phyloP scores from a whole-genome alignment of 2,888 invertebrate species.

The Opisthograptis luteolata region DNA sequence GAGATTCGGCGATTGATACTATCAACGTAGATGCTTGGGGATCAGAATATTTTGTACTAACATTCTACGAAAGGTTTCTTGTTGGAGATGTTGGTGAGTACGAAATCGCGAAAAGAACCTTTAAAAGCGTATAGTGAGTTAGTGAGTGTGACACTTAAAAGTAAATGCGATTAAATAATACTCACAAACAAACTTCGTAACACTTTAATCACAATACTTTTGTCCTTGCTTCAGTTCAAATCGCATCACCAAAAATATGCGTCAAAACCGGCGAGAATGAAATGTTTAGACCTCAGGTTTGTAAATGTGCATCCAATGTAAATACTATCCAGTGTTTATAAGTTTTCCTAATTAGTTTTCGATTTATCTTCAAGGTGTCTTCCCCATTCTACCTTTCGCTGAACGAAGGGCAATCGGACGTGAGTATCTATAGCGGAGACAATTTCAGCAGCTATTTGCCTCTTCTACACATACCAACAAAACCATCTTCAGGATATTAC shows the following conservation, averaged over 20 bases:
- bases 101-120: no score
- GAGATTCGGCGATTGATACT: conserved; percentile 88
- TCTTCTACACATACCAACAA: conserved; percentile 87
- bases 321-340: not conserved
- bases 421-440: conserved; percentile 84
- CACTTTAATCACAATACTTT: no score
- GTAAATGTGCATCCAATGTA: not conserved
- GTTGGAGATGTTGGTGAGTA: conserved; percentile 89
- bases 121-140: no score
- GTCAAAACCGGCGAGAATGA: conserved; percentile 84
- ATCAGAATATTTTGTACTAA: conserved; percentile 84
- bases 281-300: conserved; percentile 86
- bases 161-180: no score
- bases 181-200: no score
- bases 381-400: conserved; percentile 87
- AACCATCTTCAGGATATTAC: conserved; percentile 82
- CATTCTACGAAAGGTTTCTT: conserved; percentile 85
- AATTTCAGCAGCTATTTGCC: conserved; percentile 73
- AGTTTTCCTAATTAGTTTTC: not conserved
- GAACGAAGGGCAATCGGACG: conserved; percentile 86
- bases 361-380: conserved; percentile 84
- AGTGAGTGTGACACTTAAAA: no score
- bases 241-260: conserved; percentile 86
- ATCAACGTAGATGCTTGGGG: conserved; percentile 93
- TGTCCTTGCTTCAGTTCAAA: conserved; percentile 88